Evolutionary conservation across 2,797 vertebrate species (phyloP), one percentile per base, ranked within the genome.

Genomic region (Dicrostonyx torquatus): DNA sequence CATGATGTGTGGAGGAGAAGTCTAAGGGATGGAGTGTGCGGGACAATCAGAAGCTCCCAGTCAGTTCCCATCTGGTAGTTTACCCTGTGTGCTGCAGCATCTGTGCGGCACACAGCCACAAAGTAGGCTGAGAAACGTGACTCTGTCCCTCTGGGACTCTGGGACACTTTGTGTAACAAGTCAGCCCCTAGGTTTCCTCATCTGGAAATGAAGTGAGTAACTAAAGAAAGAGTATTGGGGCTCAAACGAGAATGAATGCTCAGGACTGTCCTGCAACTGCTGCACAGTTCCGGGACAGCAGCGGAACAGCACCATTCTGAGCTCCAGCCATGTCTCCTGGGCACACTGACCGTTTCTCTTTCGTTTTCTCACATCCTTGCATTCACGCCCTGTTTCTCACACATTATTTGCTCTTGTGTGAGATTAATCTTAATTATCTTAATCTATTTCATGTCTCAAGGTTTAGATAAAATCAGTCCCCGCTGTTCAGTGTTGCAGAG

Each of bases 371-470:
- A 60, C 2, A 29, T 40, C 18, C 26, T 37, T 60, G 20, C 31
- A 12, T 9, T 11, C 31, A 11, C 48, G 17, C 62, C 37, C 70
- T 50, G 24, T 73, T 18, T 94, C n/a, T 60, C 70, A 37, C 3
- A 22, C 60, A 90, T 84, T 80, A 8, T 66, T 22, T 88, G 20
- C 5, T 58, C 22, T 90, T 24, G 8, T 37, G 87, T 91, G 34
- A 48, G 89, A 73, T 68, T 68, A 9, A 68, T 68, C 66, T 18
- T n/a, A 68, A 43, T 89, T 11, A 31, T 75, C 20, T 94, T 94
- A 80, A 78, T 40, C 55, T 24, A 55, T 70, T 78, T 91, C 60
- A 80, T 90, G 37, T 45, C 60, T 92, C 75, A 94, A 93, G n/a
- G 14, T 75, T 68, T 91, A 31, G 8, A 62, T 53, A 76, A 95